Base-by-base conservation (phyloP, 1,140 invertebrate genomes). In the Bombus picipes region DNA sequence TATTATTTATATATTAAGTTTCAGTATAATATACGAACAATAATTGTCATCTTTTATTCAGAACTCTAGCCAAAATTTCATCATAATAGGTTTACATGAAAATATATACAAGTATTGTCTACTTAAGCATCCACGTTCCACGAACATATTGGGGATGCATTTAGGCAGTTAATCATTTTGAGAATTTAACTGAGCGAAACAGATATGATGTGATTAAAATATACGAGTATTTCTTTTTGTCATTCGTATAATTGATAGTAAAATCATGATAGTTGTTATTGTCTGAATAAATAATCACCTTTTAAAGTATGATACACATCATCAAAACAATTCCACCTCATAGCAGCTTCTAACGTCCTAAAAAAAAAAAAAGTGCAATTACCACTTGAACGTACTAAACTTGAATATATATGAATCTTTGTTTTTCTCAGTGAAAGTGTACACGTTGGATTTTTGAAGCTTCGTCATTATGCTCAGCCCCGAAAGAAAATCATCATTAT, bases 61-160 rank as follows among this genome's bases (percentile, higher is more conserved):
- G 94, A 91, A 95, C 94, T 95, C 94, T 95, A 95, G 94, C 94
- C 94, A 93, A 89, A 85, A 70, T 86, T 85, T 95, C 94, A 95
- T 95, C 94, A 94, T 47, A 70, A 59, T 82, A 83, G 80, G 70
- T 53, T 89, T 66, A 57, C 34, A 53, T 73, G 84, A 47, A 34
- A 34, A 25, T 2, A 34, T 43, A 37, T 34, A 77, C 2, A 47
- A n/a, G 12, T 62, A 32, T 66, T 34, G n/a, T 15, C 65, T 15
- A n/a, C 8, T 32, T 66, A 66, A 62, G 28, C 4, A n/a, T 62
- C 8, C 28, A 28, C 3, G 28, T 4, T n/a, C 6, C 6, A 18
- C 43, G 43, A 47, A 18, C 43, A 15, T 13, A 47, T 47, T 47
- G 15, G 5, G 5, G 15, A 22, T 53, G 0, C 47, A 53, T 18